Base-by-base conservation (phyloP, 1,140 invertebrate genomes). In the Papilio dardanus region DNA sequence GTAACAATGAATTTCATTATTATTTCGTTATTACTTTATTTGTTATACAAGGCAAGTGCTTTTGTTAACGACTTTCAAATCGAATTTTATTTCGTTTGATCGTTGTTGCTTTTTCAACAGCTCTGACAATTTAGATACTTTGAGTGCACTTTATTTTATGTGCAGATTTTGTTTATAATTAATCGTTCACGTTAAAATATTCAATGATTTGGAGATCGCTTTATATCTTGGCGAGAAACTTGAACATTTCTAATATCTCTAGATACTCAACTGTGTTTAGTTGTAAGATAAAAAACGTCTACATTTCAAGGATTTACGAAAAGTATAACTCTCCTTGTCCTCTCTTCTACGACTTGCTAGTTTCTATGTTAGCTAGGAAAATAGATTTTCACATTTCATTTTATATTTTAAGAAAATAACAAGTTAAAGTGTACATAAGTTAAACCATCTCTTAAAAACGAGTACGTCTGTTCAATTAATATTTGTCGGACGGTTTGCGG, bases 401-500 rank as follows among this genome's bases (percentile, higher is more conserved):
- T n/a, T n/a, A n/a, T 42, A 16, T 16, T 16, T 42, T 42, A 5
- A 42, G 40, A 42, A 42, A 16, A 42, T 5, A n/a, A 16, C 16
- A 42, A 42, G 16, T 4, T 16, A 6, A 42, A 42, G 4, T 42
- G 6, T 12, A 16, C 21, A 28, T 58, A 58, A 28, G 50, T 3
- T 14, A n/a, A 46, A 46, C 16, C 19, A 12, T 74, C 67, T 50
- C 35, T 16, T 76, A 71, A 76, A 69, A 19, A 71, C 74, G 35
- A 69, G 73, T 77, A 69, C 74, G 76, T 80, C 74, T 81, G 83
- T 88, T 88, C 85, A 89, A 88, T 90, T 88, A 90, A 88, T 86
- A 84, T 85, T 87, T 86, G 82, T 84, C 82, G 80, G 81, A 67
- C 84, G 82, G 80, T 82, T 84, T 78, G 77, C 77, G 79, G 78